Percentiles rank a stretch among this genome's conserved stretches.
Conservation (phyloP, 2,888 invertebrate genomes). For the Phyllotreta striolata region DNA sequence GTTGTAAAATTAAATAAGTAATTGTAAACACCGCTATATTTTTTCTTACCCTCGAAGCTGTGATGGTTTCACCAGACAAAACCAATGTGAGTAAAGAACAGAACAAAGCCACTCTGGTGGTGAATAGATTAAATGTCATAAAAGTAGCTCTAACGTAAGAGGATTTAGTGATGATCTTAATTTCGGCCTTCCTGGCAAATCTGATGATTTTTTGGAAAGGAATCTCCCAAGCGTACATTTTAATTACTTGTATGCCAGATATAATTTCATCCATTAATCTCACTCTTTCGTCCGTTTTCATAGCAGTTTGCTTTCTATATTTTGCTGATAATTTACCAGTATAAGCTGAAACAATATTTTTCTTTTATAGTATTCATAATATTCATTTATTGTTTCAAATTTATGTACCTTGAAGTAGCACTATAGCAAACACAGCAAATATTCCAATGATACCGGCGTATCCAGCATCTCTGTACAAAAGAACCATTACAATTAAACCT, state of each 20-base stretch:
- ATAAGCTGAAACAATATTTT: conserved; percentile 63
- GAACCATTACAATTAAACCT: conserved; percentile 73
- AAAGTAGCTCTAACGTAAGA: conserved; percentile 72
- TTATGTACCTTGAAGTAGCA: conserved; percentile 80
- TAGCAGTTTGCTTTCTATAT: conserved; percentile 80
- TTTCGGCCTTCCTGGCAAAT: conserved; percentile 65
- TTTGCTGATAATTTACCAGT: conserved; percentile 70
- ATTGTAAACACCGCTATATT: background rate
- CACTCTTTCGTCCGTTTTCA: conserved; percentile 87
- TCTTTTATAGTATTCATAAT: no score
- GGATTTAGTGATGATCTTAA: conserved; percentile 67
- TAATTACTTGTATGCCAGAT: conserved; percentile 87
- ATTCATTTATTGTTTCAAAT: background rate
- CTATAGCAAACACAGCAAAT: conserved; percentile 77
- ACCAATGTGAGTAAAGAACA: conserved; percentile 75
- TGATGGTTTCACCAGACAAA: conserved; percentile 70
- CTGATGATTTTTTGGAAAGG: conserved; percentile 72
- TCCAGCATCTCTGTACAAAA: conserved; percentile 79
- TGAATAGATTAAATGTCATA: conserved; percentile 80
- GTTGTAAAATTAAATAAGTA: conserved; percentile 27
- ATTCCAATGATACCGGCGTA: conserved; percentile 69
- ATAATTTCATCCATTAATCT: conserved; percentile 95
- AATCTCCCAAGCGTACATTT: conserved; percentile 79
- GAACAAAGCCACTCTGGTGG: conserved; percentile 80
- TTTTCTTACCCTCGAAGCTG: conserved; percentile 70